Conservation (phyloP, 2,797 vertebrate genomes). For the Gymnothorax reevesii region DNA sequence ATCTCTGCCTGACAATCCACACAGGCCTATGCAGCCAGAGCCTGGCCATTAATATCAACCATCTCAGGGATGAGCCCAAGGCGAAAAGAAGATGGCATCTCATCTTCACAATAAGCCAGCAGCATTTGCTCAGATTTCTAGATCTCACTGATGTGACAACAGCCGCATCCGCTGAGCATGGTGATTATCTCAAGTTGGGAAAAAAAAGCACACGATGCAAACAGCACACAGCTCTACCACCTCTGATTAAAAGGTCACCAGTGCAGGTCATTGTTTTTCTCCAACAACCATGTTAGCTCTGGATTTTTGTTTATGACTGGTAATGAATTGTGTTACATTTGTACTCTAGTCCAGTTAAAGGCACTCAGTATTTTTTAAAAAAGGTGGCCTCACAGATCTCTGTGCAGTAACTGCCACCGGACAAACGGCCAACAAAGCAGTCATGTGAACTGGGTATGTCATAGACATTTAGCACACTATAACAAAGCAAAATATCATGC, state of each 20-base stretch:
- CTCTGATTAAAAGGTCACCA: not conserved
- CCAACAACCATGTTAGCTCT: not conserved
- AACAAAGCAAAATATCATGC: too few relatives aligned
- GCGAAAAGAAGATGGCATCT: not conserved
- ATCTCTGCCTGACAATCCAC: not conserved
- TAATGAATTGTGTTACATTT: not conserved
- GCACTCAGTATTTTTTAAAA: not conserved
- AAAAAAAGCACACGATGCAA: not conserved
- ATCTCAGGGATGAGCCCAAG: not conserved
- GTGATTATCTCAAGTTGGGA: not conserved
- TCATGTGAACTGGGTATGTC: not conserved
- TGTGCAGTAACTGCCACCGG: not conserved
- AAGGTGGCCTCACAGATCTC: not conserved
- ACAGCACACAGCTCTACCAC: not conserved
- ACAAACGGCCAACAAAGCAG: not conserved
- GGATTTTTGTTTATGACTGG: not conserved
- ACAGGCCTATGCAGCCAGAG: not conserved
- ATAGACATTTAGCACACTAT: not conserved
- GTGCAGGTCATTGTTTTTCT: not conserved
- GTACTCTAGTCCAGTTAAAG: not conserved
- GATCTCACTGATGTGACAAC: not conserved
- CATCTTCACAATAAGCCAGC: not conserved
- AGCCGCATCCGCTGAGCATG: not conserved
- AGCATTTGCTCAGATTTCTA: not conserved
- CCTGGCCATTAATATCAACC: not conserved